Evolutionary conservation across 2,888 invertebrate genomes (phyloP).

Genomic region (Aricia artaxerxes): DNA sequence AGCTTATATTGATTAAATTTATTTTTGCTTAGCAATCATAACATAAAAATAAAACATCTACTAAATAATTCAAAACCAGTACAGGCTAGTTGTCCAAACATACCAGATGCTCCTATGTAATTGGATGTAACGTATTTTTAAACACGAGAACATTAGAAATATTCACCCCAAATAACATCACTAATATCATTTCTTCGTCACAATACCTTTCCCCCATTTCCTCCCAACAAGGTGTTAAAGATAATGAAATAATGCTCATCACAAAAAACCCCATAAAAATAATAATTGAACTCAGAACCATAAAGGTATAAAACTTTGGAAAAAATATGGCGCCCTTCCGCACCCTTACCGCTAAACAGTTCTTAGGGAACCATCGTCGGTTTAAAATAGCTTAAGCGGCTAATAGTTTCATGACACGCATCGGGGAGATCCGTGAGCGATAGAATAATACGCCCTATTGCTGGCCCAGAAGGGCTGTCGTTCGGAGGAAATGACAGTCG

Average conservation of each 20-base stretch:
- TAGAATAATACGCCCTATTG: conserved; percentile 53
- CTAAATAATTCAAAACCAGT: not conserved
- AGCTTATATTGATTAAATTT: no score
- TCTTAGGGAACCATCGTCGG: conserved; percentile 63
- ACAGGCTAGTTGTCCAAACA: not conserved
- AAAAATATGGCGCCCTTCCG: conserved; percentile 67
- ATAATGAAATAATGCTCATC: conserved; percentile 69
- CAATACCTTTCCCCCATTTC: conserved; percentile 34
- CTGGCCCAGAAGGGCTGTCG: conserved; percentile 49
- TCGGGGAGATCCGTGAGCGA: conserved; percentile 53
- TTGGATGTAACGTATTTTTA: conserved; percentile 3
- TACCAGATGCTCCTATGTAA: not conserved
- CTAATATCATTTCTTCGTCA: conserved; percentile 26
- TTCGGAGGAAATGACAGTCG: conserved; percentile 59
- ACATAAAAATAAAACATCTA: not conserved
- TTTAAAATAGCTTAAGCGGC: conserved; percentile 77
- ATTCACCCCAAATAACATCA: conserved; percentile 25
- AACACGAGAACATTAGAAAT: not conserved
- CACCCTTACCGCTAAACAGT: conserved; percentile 59
- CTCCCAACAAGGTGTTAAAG: conserved; percentile 69
- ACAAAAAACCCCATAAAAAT: conserved; percentile 60
- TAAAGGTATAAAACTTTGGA: conserved; percentile 58
- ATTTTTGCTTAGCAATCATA: not conserved
- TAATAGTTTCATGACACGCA: conserved; percentile 81
- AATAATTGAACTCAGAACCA: conserved; percentile 68